A percentile compares a stretch with the other conserved stretches of the same genome.
Conservation (phyloP, 2,888 invertebrate genomes). For the Dryobota labecula region DNA sequence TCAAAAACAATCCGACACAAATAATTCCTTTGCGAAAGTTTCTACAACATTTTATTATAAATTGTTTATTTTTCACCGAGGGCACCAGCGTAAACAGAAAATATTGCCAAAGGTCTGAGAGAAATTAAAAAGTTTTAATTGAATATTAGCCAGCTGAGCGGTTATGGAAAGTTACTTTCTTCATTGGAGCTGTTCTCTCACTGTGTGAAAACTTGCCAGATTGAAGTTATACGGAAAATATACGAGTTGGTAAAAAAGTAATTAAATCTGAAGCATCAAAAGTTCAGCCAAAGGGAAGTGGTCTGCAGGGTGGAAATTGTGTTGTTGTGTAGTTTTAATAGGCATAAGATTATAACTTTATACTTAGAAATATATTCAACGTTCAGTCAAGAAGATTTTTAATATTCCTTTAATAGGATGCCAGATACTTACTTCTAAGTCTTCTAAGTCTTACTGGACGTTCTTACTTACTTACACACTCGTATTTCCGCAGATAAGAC, state of each 20-base stretch:
- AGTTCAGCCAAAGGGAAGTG: constrained; percentile 53
- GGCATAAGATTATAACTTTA: background rate
- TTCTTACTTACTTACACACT: background rate
- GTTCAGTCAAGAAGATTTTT: background rate
- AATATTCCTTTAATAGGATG: too few species aligned
- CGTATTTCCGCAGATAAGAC: background rate
- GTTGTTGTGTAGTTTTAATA: constrained; percentile 2
- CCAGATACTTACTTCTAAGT: background rate
- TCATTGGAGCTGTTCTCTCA: constrained; percentile 66
- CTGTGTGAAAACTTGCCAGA: constrained; percentile 74
- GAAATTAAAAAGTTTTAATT: constrained; percentile 88
- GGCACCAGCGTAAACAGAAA: constrained; percentile 78
- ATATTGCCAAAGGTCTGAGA: constrained; percentile 80
- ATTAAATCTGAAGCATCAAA: constrained; percentile 72
- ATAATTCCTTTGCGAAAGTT: constrained; percentile 55
- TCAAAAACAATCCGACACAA: constrained; percentile 59
- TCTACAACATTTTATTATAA: constrained; percentile 63
- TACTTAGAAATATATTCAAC: background rate
- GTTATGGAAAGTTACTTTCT: constrained; percentile 76
- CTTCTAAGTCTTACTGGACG: background rate
- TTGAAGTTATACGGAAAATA: constrained; percentile 74
- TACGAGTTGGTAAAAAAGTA: constrained; percentile 70
- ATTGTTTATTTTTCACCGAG: constrained; percentile 75
- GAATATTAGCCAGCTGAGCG: constrained; percentile 86
- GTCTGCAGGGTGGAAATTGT: constrained; percentile 18